Conservation (phyloP, 2,113 vertebrate species). For the Myotis brandtii region DNA sequence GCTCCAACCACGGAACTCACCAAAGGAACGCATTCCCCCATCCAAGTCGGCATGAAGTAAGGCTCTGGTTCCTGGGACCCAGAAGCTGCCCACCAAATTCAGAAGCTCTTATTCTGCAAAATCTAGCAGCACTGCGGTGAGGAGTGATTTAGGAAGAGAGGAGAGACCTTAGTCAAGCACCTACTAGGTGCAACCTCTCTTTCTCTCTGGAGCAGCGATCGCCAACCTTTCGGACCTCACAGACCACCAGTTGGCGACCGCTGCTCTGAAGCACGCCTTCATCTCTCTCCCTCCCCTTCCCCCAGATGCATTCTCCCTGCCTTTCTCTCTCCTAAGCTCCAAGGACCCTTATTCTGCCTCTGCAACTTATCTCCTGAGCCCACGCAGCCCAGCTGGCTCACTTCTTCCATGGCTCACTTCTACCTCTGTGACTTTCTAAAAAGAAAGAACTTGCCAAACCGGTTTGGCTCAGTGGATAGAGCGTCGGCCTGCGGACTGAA, state of each 20-base stretch:
- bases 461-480: no score
- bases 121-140: background rate
- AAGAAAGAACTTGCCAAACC: no score
- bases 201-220: background rate
- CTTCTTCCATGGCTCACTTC: background rate
- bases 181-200: background rate
- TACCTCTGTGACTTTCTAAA: background rate
- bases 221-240: no score
- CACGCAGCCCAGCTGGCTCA: background rate
- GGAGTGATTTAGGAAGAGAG: background rate
- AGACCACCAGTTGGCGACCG: no score
- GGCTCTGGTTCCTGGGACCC: conserved; percentile 11
- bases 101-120: background rate
- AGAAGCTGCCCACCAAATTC: background rate
- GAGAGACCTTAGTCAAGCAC: background rate
- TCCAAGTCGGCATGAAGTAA: conserved; percentile 54
- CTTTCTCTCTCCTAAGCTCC: background rate
- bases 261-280: background rate
- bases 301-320: background rate
- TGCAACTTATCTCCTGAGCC: background rate
- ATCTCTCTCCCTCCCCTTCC: background rate
- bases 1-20: background rate
- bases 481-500: no score
- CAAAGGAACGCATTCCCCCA: background rate
- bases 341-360: background rate